Evolutionary conservation across 2,797 vertebrate genomes (phyloP), one percentile per base, ranked within the genome.

Genomic region (Gymnopithys bicolor): DNA sequence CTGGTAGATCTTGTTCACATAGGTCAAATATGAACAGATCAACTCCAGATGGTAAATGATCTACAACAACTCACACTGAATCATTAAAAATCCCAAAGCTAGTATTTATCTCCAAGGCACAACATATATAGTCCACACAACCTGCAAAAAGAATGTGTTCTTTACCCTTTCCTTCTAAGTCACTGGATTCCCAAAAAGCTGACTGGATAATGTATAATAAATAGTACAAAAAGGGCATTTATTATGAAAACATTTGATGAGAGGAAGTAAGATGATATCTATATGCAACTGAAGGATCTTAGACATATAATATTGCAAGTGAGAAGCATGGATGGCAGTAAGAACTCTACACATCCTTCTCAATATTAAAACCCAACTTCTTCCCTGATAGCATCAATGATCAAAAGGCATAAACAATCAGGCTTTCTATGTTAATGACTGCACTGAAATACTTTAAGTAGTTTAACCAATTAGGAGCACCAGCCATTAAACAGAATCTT

Each of bases 341-440:
- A 96, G 92, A 93, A 93, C 46, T 90, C 90, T 87, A 70, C 67
- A 95, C 75, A 88, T 93, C 93, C 73, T 84, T 95, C 93, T 96
- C 71, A 66, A 94, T 94, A 95, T 95, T 95, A 93, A 96, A 96
- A 89, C 77, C 82, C 78, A 81, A 15, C 43, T 77, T 92, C 67
- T 94, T 93, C 71, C 49, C 67, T 85, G 93, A 97, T 95, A 93
- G 82, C 93, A 94, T 96, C 90, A 94, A 2, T 89, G 94, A 96
- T 96, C 96, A 97, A 97, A 97, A 97, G 92, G 56, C 62, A 95
- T 81, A 96, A 95, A 97, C 96, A 97, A 95, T 96, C 77, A 81
- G 89, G 74, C 93, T 95, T 94, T 97, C 82, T 96, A 93, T 89
- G 90, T 37, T 97, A 97, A 97, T 89, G 56, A 93, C 45, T 83